Evolutionary conservation across 2,113 vertebrate genomes (phyloP).

Genomic region (Nipponia nippon): DNA sequence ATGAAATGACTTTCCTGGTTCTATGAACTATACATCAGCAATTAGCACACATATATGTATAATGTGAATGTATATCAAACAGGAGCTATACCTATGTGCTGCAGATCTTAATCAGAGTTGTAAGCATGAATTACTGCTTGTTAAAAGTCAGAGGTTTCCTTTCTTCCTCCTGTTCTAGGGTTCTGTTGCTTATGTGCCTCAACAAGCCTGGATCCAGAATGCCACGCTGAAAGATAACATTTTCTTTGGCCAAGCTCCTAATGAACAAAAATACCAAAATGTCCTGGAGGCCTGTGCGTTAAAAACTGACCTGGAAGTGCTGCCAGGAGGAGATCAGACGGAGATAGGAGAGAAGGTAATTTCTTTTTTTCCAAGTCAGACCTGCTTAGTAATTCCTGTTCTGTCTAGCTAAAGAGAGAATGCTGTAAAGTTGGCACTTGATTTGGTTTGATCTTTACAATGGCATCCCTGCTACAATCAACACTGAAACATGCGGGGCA

Average conservation of each 20-base stretch:
- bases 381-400: not conserved
- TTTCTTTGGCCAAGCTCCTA: conserved; percentile 83
- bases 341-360: conserved; percentile 97
- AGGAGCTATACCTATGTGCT: not conserved
- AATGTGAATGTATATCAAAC: not conserved
- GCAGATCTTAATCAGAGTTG: not conserved
- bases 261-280: conserved; percentile 82
- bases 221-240: conserved; percentile 91
- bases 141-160: not conserved
- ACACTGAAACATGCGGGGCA: not conserved
- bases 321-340: conserved; percentile 91
- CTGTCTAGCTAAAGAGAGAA: not conserved
- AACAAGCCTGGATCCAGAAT: conserved; percentile 98
- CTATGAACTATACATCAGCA: not conserved
- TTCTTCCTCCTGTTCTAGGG: conserved; percentile 73
- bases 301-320: conserved; percentile 86
- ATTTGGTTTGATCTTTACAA: not conserved
- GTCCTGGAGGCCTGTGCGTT: conserved; percentile 89
- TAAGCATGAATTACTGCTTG: not conserved
- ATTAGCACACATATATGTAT: not conserved
- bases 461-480: not conserved
- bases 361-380: not conserved
- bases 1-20: not conserved
- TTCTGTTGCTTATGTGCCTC: conserved; percentile 92
- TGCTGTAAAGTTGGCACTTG: not conserved